Percentiles rank a stretch among this genome's conserved stretches.
These are phyloP conservation scores for Drosophila bunnanda DNA, from an alignment of 2,888 invertebrate species.

Conservation along the genomic window DNA sequence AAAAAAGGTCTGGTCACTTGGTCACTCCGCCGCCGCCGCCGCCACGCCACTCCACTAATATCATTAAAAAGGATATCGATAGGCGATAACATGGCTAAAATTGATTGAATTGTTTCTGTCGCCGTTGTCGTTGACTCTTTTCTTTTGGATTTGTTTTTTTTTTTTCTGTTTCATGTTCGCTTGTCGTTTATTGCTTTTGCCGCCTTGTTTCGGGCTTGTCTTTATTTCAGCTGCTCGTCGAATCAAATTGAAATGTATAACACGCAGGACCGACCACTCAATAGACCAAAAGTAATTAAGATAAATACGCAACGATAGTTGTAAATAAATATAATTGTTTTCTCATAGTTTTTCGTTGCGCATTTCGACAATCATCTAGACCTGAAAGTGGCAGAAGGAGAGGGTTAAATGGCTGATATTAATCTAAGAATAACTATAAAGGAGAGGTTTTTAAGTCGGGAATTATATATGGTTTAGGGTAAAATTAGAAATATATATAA, in stretches of 20 bases:
- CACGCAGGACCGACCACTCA: conserved; percentile 60
- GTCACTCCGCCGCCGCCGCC: no score
- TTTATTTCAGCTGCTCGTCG: conserved; percentile 61
- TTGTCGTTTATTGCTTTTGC: conserved; percentile 16
- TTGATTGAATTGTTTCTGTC: conserved; percentile 76
- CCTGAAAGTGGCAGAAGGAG: conserved; percentile 57
- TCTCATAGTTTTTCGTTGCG: conserved; percentile 38
- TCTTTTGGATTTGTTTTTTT: background rate
- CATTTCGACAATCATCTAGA: conserved; percentile 64
- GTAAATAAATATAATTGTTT: conserved; percentile 79
- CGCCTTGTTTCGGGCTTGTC: conserved; percentile 29
- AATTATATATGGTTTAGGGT: background rate
- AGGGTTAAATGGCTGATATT: conserved; percentile 14
- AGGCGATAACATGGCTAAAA: conserved; percentile 69
- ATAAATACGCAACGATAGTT: conserved; percentile 77
- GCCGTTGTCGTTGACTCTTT: conserved; percentile 39
- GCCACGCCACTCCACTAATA: conserved; percentile 41
- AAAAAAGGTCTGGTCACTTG: conserved; percentile 71
- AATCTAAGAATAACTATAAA: background rate
- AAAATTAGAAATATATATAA: background rate
- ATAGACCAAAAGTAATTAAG: conserved; percentile 77
- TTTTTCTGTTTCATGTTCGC: conserved; percentile 26
- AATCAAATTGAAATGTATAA: conserved; percentile 72
- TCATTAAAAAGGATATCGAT: conserved; percentile 78
- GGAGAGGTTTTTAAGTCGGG: background rate